Evolutionary conservation across 2,888 invertebrate genomes (phyloP), one percentile per base, ranked within the genome.

Genomic region (Asteroscopus sphinx): DNA sequence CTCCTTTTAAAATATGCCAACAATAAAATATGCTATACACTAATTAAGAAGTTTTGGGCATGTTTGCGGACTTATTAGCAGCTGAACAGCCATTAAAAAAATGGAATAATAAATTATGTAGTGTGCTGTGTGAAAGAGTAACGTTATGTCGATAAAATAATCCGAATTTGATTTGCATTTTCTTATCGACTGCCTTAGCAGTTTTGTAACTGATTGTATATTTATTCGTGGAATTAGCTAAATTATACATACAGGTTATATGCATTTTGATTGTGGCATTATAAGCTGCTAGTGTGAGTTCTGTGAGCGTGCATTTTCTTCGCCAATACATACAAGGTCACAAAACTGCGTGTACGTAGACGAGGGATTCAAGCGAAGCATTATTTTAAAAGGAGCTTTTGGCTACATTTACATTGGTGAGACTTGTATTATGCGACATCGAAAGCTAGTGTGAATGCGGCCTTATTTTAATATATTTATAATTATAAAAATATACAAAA

Each of bases 361-460:
- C 45, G 33, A 58, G 35, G 59, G 60, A 59, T 56, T 63, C 52
- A 77, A 58, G n/a, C 49, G 42, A 56, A 65, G 85, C 89, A 83
- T n/a, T 89, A 88, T 91, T 90, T 70, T 91, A 88, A 88, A 89
- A 86, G 91, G 88, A 88, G 88, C 69, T 80, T 76, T 80, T 73
- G 87, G 91, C 88, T 83, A 82, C 88, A 87, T 91, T 92, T 87
- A 79, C 91, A 89, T 90, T 87, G 88, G 90, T 87, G 79, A 83
- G 85, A 83, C 81, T 88, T 85, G 87, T 86, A 82, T 83, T 77
- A 74, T 81, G 80, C 75, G 84, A 90, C 90, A 89, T 90, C 89
- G 89, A 89, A 88, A 85, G 87, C 90, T 90, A 87, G 89, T 90
- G 92, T 90, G 90, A 88, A 90, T 88, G 91, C 88, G 86, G 90